Base-by-base conservation (phyloP, 2,113 vertebrate species). In the Callipepla californica region DNA sequence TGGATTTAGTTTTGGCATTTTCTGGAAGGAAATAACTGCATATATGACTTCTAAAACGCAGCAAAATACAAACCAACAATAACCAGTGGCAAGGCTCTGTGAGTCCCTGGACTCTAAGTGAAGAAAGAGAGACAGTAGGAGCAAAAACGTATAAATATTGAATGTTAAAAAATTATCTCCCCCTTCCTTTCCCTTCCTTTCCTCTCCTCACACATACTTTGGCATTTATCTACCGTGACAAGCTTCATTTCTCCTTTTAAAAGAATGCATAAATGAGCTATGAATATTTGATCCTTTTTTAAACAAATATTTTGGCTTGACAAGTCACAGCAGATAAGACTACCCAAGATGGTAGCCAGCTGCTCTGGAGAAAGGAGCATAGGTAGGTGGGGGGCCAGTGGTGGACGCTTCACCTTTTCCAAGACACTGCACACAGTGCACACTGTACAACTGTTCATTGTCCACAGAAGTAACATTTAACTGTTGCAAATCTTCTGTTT, bases 271-370 rank as follows among this genome's bases (percentile, higher is more conserved):
- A 95, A 80, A 93, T 95, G 91, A 94, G 48, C 66, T 95, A 96
- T 94, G 93, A 96, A 95, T 94, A 94, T 96, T 94, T 96, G 90
- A 95, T 95, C 96, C 92, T 92, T 95, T 94, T 97, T 96, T 95
- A 94, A 96, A 95, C 88, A 95, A 95, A 77, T 93, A 90, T 95
- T 95, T 97, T 94, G 85, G 28, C 83, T 90, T 96, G 93, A 95
- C 92, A 96, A 93, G 92, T 70, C 81, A 8, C 80, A 90, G 90
- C 67, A 96, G 95, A 95, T 97, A 95, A 96, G 95, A 69, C 74
- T 89, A 48, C 59, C 38, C 70, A 86, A 61, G 96, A 96, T 76
- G 93, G 87, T 84, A 96, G 93, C 90, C 96, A 96, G 91, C 93
- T 95, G 91, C 80, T 95, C 80, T 0, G 3, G 80, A 89, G 66